Conservation (phyloP, 1,140 invertebrate species). For the Centruroides sculpturatus region DNA sequence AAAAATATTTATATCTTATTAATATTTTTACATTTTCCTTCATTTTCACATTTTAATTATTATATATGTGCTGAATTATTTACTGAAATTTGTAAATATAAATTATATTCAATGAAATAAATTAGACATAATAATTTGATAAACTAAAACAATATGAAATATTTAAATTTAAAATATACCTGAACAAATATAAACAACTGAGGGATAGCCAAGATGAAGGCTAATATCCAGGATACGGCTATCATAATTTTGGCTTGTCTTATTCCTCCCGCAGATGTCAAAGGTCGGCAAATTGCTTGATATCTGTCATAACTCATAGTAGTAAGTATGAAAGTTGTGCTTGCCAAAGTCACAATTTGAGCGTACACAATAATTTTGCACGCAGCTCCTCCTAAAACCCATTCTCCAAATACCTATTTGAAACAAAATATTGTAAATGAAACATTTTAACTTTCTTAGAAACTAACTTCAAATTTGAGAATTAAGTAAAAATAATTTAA, state of each 20-base stretch:
- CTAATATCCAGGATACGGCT: constrained; percentile 29
- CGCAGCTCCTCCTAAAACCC: constrained; percentile 27
- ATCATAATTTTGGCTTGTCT: constrained; percentile 25
- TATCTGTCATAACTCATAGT: constrained; percentile 34
- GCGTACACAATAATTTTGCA: constrained; percentile 33
- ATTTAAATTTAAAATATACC: constrained; percentile 11
- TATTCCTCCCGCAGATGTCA: constrained; percentile 23
- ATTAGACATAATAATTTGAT: no score
- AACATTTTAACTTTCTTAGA: not conserved
- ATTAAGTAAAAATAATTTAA: no score
- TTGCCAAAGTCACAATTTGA: constrained; percentile 32
- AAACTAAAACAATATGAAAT: no score
- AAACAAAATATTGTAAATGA: not conserved
- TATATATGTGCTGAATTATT: no score
- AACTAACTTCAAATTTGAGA: no score
- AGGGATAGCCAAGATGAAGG: constrained; percentile 31
- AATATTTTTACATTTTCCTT: no score
- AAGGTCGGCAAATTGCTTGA: constrained; percentile 33
- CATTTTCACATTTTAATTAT: no score
- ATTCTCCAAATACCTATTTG: constrained; percentile 30
- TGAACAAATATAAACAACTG: constrained; percentile 34
- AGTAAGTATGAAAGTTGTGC: constrained; percentile 33
- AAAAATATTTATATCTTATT: no score
- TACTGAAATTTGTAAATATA: no score
- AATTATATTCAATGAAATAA: no score